phyloP scores from a whole-genome alignment of 2,113 vertebrate species.

The Garra rufa region DNA sequence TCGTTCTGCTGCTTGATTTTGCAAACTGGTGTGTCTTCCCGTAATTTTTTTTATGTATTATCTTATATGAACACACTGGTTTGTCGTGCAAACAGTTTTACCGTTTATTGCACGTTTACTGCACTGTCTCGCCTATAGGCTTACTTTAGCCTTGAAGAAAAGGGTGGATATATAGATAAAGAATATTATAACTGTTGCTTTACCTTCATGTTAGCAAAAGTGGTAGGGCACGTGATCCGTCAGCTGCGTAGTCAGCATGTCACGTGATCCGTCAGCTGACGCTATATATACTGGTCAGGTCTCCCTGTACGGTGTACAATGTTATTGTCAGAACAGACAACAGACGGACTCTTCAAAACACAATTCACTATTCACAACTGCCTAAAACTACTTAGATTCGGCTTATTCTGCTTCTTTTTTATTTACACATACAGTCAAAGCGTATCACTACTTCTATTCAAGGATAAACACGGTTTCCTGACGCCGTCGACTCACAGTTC shows the following conservation, averaged over 20 bases:
- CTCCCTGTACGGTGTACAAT: not conserved
- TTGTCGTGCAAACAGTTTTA: no score
- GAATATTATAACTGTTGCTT: not conserved
- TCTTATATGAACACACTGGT: no score
- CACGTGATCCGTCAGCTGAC: conserved; percentile 75
- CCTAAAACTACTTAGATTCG: not conserved
- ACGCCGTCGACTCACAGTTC: not conserved
- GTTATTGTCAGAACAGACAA: not conserved
- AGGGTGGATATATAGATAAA: no score
- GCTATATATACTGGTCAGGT: not conserved
- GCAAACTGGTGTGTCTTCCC: no score
- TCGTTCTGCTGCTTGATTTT: no score
- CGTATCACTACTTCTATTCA: not conserved
- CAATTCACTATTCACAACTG: not conserved
- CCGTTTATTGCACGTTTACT: no score
- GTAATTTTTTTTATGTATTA: no score
- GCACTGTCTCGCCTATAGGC: no score
- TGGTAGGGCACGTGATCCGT: not conserved
- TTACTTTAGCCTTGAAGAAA: no score
- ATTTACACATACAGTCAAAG: not conserved
- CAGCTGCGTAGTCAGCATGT: not conserved
- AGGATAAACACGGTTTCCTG: not conserved
- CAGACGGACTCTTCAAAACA: not conserved
- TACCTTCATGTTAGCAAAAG: not conserved
- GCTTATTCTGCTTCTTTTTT: not conserved